Evolutionary conservation across 92 coral and sea anemone species (phyloP).

Genomic region (Porites divaricata): DNA sequence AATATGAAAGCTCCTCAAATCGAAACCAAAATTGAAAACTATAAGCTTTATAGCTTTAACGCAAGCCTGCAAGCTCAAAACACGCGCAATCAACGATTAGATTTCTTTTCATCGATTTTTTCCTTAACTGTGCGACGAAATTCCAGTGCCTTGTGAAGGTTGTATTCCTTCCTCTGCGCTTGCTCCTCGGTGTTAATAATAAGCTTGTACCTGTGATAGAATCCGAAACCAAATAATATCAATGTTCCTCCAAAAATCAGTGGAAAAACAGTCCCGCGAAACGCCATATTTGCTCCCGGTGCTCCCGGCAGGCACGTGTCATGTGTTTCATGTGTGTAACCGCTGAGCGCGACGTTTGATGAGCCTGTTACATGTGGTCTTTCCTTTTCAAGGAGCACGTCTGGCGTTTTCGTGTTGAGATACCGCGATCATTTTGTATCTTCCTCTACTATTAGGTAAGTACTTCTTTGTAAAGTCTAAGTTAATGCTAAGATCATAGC

Average conservation of each 20-base stretch:
- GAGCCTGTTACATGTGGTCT: not conserved
- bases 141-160: slow-evolving; percentile 78
- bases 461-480: not conserved
- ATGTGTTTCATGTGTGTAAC: not conserved
- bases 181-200: slow-evolving; percentile 75
- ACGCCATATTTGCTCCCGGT: slow-evolving; percentile 2
- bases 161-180: slow-evolving; percentile 69
- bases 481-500: not conserved
- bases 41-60: too few species aligned
- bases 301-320: not conserved
- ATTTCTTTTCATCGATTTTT: slow-evolving; percentile 74
- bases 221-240: slow-evolving; percentile 82
- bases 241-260: slow-evolving; percentile 83
- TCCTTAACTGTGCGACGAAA: slow-evolving; percentile 80
- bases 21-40: not conserved
- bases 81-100: not conserved
- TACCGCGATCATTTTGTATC: not conserved
- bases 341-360: slow-evolving; percentile 10
- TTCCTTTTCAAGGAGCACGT: not conserved
- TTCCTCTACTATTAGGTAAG: slow-evolving; percentile 9
- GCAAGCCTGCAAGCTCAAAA: not conserved
- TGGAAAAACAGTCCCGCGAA: slow-evolving; percentile 82
- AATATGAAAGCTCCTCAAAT: not conserved
- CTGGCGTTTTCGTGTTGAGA: not conserved
- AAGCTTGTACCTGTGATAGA: slow-evolving; percentile 86